Evolutionary conservation across 2,888 invertebrate genomes (phyloP).

Genomic region (Nycteola revayana): DNA sequence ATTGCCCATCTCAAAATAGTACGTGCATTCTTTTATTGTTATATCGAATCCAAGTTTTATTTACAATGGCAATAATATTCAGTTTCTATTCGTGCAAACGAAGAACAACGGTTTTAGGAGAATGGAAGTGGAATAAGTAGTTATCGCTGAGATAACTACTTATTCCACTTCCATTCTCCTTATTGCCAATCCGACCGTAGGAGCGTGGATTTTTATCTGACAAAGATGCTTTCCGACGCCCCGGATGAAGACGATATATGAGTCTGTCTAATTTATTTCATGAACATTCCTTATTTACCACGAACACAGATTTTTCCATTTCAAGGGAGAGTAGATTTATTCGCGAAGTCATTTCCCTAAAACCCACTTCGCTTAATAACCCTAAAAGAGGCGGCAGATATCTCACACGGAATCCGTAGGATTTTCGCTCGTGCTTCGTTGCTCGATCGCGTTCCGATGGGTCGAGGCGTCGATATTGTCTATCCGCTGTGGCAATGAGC

Average conservation of each 20-base stretch:
- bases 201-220: slow-evolving; percentile 55
- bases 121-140: slow-evolving; percentile 57
- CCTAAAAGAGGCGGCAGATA: slow-evolving; percentile 70
- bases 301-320: slow-evolving; percentile 60
- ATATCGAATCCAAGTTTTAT: slow-evolving; percentile 29
- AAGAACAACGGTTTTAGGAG: slow-evolving; percentile 49
- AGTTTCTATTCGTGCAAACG: slow-evolving; percentile 38
- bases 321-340: slow-evolving; percentile 62
- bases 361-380: slow-evolving; percentile 79
- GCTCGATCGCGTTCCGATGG: slow-evolving; percentile 55
- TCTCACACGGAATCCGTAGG: slow-evolving; percentile 73
- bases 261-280: slow-evolving; percentile 66
- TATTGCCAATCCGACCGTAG: slow-evolving; percentile 64
- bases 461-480: slow-evolving; percentile 57
- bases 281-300: slow-evolving; percentile 61
- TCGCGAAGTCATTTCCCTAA: slow-evolving; percentile 72
- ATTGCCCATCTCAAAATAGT: not conserved
- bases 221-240: slow-evolving; percentile 40
- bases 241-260: slow-evolving; percentile 69
- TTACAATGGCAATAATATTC: slow-evolving; percentile 28
- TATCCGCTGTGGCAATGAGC: slow-evolving; percentile 62
- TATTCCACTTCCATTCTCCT: slow-evolving; percentile 57
- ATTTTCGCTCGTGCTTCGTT: slow-evolving; percentile 61
- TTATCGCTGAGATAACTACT: slow-evolving; percentile 56
- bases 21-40: slow-evolving; percentile 14